phyloP scores from a whole-genome alignment of 2,113 vertebrate species.

The Silurus meridionalis region DNA sequence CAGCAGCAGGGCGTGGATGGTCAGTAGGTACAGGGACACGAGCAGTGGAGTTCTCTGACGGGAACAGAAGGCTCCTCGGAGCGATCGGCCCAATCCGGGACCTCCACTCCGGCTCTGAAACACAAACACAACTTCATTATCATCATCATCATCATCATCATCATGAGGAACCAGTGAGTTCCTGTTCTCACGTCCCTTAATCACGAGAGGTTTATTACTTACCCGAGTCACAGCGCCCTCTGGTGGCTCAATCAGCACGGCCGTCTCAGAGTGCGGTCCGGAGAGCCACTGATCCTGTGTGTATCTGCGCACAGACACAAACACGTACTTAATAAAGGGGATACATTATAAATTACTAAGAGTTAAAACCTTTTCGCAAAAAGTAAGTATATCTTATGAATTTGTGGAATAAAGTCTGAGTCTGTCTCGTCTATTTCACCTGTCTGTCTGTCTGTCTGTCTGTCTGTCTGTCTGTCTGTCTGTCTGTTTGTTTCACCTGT shows the following conservation, averaged over 20 bases:
- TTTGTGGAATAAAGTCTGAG: neutral
- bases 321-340: neutral
- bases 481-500: no score
- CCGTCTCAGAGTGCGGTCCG: slow-evolving; percentile 71
- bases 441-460: neutral
- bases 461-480: neutral
- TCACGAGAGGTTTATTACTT: slow-evolving; percentile 55
- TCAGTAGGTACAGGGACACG: slow-evolving; percentile 78
- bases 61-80: slow-evolving; percentile 77
- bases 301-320: slow-evolving; percentile 60
- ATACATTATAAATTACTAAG: neutral
- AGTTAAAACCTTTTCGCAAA: no score
- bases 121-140: neutral
- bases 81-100: slow-evolving; percentile 72
- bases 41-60: slow-evolving; percentile 83
- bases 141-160: no score
- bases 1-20: slow-evolving; percentile 83
- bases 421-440: neutral
- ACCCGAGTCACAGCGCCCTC: slow-evolving; percentile 77
- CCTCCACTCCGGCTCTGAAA: slow-evolving; percentile 73
- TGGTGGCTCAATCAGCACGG: slow-evolving; percentile 77
- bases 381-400: no score
- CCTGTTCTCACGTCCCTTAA: neutral
- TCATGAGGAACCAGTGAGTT: neutral
- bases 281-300: slow-evolving; percentile 73